A percentile compares a stretch with the other conserved stretches of the same genome.
These are phyloP conservation scores for Stomatorhinus ivindoensis DNA, from an alignment of 2,113 vertebrate species.

Conservation along the genomic window DNA sequence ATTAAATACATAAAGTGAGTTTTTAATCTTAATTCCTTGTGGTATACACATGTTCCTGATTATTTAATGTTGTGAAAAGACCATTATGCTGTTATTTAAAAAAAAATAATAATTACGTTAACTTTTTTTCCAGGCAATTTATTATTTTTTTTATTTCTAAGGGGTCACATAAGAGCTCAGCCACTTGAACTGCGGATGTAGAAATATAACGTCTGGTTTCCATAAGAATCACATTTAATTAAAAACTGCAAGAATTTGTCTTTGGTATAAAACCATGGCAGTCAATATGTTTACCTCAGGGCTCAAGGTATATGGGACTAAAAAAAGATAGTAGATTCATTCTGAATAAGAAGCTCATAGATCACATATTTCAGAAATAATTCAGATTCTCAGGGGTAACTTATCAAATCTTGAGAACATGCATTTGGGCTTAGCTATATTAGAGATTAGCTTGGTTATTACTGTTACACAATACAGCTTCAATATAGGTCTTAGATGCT, in stretches of 20 bases:
- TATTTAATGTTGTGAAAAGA: slow-evolving; percentile 26
- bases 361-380: slow-evolving; percentile 42
- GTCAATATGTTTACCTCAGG: slow-evolving; percentile 25
- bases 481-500: slow-evolving; percentile 45
- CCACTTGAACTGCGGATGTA: neutral
- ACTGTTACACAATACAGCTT: slow-evolving; percentile 44
- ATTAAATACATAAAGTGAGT: too few species aligned
- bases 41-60: slow-evolving; percentile 31
- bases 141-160: slow-evolving; percentile 12
- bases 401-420: slow-evolving; percentile 47
- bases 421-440: slow-evolving; percentile 48
- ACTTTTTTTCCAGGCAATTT: slow-evolving; percentile 3
- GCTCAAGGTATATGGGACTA: slow-evolving; percentile 30
- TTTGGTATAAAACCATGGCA: slow-evolving; percentile 22
- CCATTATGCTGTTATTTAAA: slow-evolving; percentile 19
- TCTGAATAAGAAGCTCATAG: slow-evolving; percentile 38
- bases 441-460: slow-evolving; percentile 51
- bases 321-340: slow-evolving; percentile 20
- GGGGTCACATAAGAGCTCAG: slow-evolving; percentile 13
- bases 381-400: slow-evolving; percentile 42
- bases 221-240: slow-evolving; percentile 29
- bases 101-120: slow-evolving; percentile 22
- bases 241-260: slow-evolving; percentile 15
- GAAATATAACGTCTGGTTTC: slow-evolving; percentile 16
- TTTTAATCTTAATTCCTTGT: slow-evolving; percentile 29